phyloP scores from a whole-genome alignment of 2,888 invertebrate genomes.

The Tortrix viridana region DNA sequence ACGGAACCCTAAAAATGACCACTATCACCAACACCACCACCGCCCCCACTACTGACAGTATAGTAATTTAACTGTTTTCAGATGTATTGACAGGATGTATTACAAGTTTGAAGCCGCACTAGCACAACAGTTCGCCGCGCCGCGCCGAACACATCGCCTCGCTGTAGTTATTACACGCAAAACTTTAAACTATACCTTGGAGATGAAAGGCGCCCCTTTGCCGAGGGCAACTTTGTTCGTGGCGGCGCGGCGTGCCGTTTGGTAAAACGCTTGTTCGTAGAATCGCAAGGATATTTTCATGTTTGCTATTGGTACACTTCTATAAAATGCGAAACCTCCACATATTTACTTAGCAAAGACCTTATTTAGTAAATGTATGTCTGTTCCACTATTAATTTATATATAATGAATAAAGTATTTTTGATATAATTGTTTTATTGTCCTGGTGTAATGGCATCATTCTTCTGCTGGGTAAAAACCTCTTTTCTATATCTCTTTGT shows the following conservation, averaged over 20 bases:
- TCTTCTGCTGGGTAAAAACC: too few species aligned
- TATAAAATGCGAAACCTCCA: too few species aligned
- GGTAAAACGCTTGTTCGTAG: conserved; percentile 5
- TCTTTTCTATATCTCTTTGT: too few species aligned
- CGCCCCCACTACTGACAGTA: neutral
- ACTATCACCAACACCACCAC: too few species aligned
- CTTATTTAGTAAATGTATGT: too few species aligned
- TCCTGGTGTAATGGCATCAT: too few species aligned
- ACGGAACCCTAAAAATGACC: too few species aligned
- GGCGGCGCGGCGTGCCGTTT: conserved; percentile 14
- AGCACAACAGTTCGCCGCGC: conserved; percentile 18
- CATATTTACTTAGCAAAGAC: too few species aligned
- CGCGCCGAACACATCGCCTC: conserved; percentile 5
- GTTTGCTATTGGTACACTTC: neutral
- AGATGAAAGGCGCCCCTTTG: conserved; percentile 35
- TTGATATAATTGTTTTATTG: too few species aligned
- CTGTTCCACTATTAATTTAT: too few species aligned
- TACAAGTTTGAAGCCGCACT: conserved; percentile 21
- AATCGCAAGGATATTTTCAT: neutral
- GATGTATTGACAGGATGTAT: conserved; percentile 9
- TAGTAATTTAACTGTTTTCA: conserved; percentile 1
- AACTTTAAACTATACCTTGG: conserved; percentile 36
- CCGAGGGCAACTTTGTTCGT: conserved; percentile 25
- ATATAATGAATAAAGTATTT: too few species aligned
- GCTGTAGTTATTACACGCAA: conserved; percentile 32